phyloP scores from a whole-genome alignment of 1,140 invertebrate genomes.

The Heliconius hermathena region DNA sequence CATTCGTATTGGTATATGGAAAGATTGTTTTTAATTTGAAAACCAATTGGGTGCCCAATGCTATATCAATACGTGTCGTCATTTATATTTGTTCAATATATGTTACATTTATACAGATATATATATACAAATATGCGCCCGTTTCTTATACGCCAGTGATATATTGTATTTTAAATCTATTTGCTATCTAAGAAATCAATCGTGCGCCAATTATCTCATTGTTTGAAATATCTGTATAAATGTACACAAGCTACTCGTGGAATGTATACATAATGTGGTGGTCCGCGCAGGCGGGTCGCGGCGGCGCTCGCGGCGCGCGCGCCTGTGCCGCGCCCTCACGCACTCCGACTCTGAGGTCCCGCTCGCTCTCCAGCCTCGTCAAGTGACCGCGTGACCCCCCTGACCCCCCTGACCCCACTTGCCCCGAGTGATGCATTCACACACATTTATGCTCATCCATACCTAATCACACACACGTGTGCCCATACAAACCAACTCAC shows the following conservation, averaged over 20 bases:
- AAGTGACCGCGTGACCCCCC: conserved; percentile 71
- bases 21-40: neutral
- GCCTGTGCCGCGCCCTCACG: conserved; percentile 59
- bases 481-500: neutral
- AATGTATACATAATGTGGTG: conserved; percentile 9
- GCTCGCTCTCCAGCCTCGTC: conserved; percentile 80
- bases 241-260: neutral
- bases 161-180: no score
- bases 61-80: neutral
- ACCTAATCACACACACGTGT: neutral
- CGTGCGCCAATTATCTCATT: no score
- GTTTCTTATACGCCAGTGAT: no score
- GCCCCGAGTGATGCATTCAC: neutral
- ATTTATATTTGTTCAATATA: neutral
- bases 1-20: neutral
- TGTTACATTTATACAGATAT: conserved; percentile 3
- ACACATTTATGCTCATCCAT: neutral
- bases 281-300: conserved; percentile 73
- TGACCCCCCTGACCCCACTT: conserved; percentile 13
- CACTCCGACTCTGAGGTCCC: conserved; percentile 81
- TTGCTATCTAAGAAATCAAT: no score
- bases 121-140: neutral
- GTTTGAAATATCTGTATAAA: conserved; percentile 3
- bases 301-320: conserved; percentile 70
- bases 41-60: neutral